Base-by-base conservation (phyloP, 2,888 invertebrate species). In the Bombyx huttoni region DNA sequence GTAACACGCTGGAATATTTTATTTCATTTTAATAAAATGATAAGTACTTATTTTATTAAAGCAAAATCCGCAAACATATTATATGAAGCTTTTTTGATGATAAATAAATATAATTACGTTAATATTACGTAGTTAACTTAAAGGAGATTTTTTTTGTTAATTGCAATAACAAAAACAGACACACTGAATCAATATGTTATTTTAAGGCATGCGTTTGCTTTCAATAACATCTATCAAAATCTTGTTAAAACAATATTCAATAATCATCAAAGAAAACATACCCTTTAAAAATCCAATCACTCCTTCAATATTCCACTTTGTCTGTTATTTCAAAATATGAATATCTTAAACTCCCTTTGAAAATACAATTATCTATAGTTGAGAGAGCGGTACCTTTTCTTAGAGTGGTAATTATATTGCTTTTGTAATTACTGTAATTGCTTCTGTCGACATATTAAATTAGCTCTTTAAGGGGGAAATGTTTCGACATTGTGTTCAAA, bases 401-500 rank as follows among this genome's bases (percentile, higher is more conserved):
- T 79, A 71, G 73, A 68, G 67, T 59, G 60, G 71, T 85, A 84
- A 86, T 86, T 81, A 87, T 64, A 70, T 74, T 64, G 77, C 70
- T 71, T 66, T 63, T 67, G 76, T 85, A 82, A 87, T 87, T 87
- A 86, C 81, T 65, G 75, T 86, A 87, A 87, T 87, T 79, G 84
- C 76, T 72, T 78, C 78, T 64, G 71, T 68, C 68, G 77, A 81
- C 78, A 81, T 82, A 79, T 76, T 77, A 74, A 78, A 81, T 80
- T 73, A 75, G 70, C 73, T 68, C 63, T 63, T 74, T 77, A 78
- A 77, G 78, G 77, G 78, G 64, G 65, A 54, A 64, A 67, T 56
- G 52, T 52, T 48, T 52, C 52, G 40, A 35, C 48, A 24, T 13
- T 49, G 47, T 13, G 47, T 9, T 40, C 7, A 34, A 45, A 1